These are phyloP conservation scores for Timandra comae DNA, from an alignment of 2,888 invertebrate genomes.

Conservation along the genomic window DNA sequence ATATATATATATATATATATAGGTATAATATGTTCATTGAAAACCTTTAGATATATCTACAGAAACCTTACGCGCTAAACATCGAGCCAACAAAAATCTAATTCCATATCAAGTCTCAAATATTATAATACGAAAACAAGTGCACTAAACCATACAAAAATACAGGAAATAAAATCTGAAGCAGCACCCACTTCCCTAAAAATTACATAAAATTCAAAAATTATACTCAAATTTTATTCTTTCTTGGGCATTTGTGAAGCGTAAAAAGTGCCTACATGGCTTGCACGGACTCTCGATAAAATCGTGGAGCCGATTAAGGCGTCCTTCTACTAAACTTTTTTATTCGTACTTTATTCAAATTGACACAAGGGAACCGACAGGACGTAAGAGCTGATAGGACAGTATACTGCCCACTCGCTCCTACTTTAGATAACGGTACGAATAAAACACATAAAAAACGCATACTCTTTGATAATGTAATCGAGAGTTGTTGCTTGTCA, in stretches of 20 bases:
- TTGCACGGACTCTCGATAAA: slow-evolving; percentile 38
- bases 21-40: too few relatives aligned
- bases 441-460: slow-evolving; percentile 9
- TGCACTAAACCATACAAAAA: too few relatives aligned
- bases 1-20: too few relatives aligned
- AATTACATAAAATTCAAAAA: too few relatives aligned
- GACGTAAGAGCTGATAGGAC: slow-evolving; percentile 46
- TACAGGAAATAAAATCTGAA: too few relatives aligned
- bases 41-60: too few relatives aligned
- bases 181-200: too few relatives aligned
- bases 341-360: slow-evolving; percentile 53
- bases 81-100: too few relatives aligned
- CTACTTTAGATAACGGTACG: slow-evolving; percentile 28
- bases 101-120: too few relatives aligned
- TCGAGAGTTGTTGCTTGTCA: slow-evolving; percentile 11
- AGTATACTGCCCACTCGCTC: slow-evolving; percentile 37
- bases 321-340: slow-evolving; percentile 43
- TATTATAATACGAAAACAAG: too few relatives aligned
- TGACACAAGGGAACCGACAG: slow-evolving; percentile 39
- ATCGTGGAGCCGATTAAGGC: slow-evolving; percentile 46
- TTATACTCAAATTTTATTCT: too few relatives aligned
- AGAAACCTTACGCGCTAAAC: too few relatives aligned
- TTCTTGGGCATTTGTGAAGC: slow-evolving; percentile 25
- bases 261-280: slow-evolving; percentile 39
- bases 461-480: slow-evolving; percentile 38